Conservation (phyloP, 2,797 vertebrate genomes). For the Cyprinella venusta region DNA sequence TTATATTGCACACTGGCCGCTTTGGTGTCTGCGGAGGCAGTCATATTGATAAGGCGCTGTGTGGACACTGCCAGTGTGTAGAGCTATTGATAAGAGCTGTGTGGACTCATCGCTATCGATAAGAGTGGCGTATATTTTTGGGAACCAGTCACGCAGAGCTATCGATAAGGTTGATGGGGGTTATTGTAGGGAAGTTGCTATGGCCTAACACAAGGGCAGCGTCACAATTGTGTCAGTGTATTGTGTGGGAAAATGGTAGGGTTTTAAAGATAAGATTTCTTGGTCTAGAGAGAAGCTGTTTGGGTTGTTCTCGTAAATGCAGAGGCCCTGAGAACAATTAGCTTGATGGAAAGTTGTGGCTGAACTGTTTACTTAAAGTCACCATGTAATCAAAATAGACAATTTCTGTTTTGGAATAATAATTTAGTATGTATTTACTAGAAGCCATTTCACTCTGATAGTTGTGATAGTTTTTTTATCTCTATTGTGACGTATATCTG, state of each 20-base stretch:
- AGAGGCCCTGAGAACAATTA: not conserved
- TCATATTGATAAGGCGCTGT: constrained; percentile 74
- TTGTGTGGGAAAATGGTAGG: constrained; percentile 51
- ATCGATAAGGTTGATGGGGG: constrained; percentile 57
- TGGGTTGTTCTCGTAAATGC: constrained; percentile 31
- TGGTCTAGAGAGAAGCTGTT: constrained; percentile 28
- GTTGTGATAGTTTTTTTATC: no score
- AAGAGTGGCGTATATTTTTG: constrained; percentile 62
- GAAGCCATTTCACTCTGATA: no score
- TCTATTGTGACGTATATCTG: no score
- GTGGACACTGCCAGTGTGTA: constrained; percentile 59
- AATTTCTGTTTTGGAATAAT: no score
- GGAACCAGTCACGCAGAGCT: constrained; percentile 62
- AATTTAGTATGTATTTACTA: no score
- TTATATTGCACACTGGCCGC: constrained; percentile 71
- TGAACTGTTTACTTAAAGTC: not conserved
- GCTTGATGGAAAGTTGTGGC: not conserved
- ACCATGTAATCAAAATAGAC: not conserved
- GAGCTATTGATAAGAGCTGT: constrained; percentile 64
- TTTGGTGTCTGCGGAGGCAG: constrained; percentile 71
- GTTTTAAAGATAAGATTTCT: constrained; percentile 53
- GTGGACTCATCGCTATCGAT: constrained; percentile 70
- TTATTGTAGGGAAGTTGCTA: constrained; percentile 53
- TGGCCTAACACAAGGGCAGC: constrained; percentile 46
- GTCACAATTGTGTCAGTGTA: constrained; percentile 9